phyloP scores from a whole-genome alignment of 2,888 invertebrate species.

The Mellilla xanthometata region DNA sequence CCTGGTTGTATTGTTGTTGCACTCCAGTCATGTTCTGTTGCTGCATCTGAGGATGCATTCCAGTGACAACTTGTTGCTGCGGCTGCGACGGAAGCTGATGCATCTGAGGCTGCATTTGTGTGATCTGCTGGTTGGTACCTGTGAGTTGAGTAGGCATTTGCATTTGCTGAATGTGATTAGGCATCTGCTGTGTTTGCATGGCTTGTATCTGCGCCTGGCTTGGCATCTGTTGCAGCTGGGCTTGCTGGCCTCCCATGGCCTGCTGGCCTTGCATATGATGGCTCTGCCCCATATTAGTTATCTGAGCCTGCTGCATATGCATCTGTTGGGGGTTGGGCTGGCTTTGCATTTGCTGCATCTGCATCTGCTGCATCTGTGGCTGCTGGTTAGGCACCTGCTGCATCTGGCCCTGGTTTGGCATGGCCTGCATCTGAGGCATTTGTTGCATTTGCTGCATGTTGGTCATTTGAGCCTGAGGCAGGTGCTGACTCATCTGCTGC shows the following conservation, averaged over 20 bases:
- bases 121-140: conserved; percentile 73
- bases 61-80: conserved; percentile 74
- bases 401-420: conserved; percentile 73
- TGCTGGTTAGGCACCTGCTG: conserved; percentile 73
- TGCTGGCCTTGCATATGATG: conserved; percentile 77
- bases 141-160: conserved; percentile 72
- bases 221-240: conserved; percentile 76
- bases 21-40: conserved; percentile 74
- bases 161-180: conserved; percentile 80
- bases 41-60: conserved; percentile 78
- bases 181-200: conserved; percentile 79
- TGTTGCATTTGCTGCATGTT: conserved; percentile 79
- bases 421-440: conserved; percentile 76
- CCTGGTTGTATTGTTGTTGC: conserved; percentile 79
- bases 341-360: conserved; percentile 77
- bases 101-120: conserved; percentile 79
- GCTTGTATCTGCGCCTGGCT: conserved; percentile 79
- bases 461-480: conserved; percentile 71
- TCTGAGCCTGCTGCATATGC: conserved; percentile 78
- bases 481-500: conserved; percentile 77
- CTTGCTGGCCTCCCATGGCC: conserved; percentile 68
- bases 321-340: conserved; percentile 75
- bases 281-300: conserved; percentile 70
- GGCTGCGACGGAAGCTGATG: conserved; percentile 77
- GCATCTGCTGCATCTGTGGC: conserved; percentile 78